These are phyloP conservation scores for Periophthalmus magnuspinnatus DNA, from an alignment of 2,797 vertebrate species.

Conservation along the genomic window DNA sequence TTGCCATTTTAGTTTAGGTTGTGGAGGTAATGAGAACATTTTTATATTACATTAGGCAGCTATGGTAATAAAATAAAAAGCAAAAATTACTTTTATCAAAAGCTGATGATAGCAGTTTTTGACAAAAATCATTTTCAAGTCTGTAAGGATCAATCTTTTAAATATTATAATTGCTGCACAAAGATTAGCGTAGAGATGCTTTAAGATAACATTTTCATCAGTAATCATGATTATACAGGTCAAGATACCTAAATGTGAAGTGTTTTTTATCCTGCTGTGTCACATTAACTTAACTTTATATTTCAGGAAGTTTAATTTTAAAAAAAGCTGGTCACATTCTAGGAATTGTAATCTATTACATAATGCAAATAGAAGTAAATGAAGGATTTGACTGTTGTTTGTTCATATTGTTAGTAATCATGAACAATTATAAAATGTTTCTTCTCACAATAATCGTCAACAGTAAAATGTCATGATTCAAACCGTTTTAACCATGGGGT, in stretches of 20 bases:
- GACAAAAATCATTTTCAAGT: neutral
- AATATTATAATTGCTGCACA: neutral
- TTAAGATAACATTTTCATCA: neutral
- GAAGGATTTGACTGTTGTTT: neutral
- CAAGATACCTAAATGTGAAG: neutral
- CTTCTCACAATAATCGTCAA: neutral
- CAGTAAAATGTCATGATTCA: neutral
- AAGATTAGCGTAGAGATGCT: neutral
- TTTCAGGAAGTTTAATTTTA: neutral
- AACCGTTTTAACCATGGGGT: neutral
- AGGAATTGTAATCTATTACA: too few species aligned
- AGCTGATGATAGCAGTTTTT: neutral
- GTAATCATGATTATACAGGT: neutral
- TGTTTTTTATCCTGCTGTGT: neutral
- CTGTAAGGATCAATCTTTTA: neutral
- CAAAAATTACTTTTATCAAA: slow-evolving; percentile 39
- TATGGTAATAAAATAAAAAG: slow-evolving; percentile 33
- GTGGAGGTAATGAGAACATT: slow-evolving; percentile 62
- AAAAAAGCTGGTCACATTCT: too few species aligned
- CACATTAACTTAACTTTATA: neutral
- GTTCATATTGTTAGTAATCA: neutral
- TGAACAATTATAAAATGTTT: neutral
- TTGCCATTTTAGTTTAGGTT: slow-evolving; percentile 60
- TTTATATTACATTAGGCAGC: slow-evolving; percentile 53
- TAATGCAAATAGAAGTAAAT: neutral